Percentiles rank a stretch among this genome's conserved stretches.
These are phyloP conservation scores for Corythaixoides concolor DNA, from an alignment of 2,113 vertebrate genomes.

Conservation along the genomic window DNA sequence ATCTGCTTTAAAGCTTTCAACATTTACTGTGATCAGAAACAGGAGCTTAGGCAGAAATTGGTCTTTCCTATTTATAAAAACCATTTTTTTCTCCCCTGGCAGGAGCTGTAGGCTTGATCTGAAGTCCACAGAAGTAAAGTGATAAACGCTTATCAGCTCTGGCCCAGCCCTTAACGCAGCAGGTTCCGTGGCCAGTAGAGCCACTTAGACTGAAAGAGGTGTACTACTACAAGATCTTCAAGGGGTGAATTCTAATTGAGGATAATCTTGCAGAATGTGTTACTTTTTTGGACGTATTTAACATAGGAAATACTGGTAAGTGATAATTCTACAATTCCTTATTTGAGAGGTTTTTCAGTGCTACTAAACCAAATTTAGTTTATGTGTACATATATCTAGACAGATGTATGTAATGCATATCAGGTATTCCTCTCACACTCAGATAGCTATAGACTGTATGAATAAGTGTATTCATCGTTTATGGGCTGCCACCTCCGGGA, in stretches of 20 bases:
- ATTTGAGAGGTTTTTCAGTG: background rate
- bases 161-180: background rate
- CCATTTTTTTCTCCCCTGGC: background rate
- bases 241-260: slow-evolving; percentile 1
- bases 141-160: slow-evolving; percentile 34
- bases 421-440: background rate
- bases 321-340: background rate
- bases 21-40: slow-evolving; percentile 32
- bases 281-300: background rate
- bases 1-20: slow-evolving; percentile 30
- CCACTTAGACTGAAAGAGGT: background rate
- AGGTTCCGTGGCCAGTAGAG: background rate
- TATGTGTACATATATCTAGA: background rate
- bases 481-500: background rate
- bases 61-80: background rate
- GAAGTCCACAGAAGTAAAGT: background rate
- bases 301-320: background rate
- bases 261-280: background rate
- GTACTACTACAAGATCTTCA: background rate
- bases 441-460: background rate
- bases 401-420: background rate
- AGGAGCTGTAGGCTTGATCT: background rate
- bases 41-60: slow-evolving; percentile 16
- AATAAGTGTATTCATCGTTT: slow-evolving; percentile 45
- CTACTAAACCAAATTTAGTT: background rate